A percentile compares a stretch with the other conserved stretches of the same genome.
phyloP scores from a whole-genome alignment of 2,888 invertebrate genomes.

The Ariolimax columbianus region DNA sequence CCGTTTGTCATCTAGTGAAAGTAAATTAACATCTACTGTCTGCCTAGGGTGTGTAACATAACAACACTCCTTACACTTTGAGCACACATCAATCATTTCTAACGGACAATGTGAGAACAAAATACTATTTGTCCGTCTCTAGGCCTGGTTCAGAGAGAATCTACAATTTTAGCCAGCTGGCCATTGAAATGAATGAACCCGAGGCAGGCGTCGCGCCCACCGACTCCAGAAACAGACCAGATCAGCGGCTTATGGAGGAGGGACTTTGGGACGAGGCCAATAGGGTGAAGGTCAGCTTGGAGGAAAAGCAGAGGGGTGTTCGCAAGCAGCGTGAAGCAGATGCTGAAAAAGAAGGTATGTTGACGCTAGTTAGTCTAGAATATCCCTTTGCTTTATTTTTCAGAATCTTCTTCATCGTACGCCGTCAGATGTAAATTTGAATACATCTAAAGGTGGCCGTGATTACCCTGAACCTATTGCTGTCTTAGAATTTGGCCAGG shows the following conservation, averaged over 20 bases:
- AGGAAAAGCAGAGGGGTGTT: conserved; percentile 94
- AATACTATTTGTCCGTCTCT: background rate
- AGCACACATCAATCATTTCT: too few species aligned
- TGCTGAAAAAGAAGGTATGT: conserved; percentile 69
- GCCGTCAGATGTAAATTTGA: too few species aligned
- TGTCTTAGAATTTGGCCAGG: too few species aligned
- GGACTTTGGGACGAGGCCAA: conserved; percentile 82
- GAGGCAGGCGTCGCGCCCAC: conserved; percentile 96
- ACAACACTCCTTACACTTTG: too few species aligned
- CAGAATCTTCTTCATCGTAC: too few species aligned
- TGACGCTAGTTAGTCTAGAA: conserved; percentile 63
- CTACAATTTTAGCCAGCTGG: conserved; percentile 96
- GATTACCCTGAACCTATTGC: too few species aligned
- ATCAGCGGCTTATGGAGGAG: conserved; percentile 93
- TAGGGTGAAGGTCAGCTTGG: conserved; percentile 90
- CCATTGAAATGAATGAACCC: conserved; percentile 96
- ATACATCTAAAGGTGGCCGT: too few species aligned
- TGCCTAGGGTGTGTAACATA: too few species aligned
- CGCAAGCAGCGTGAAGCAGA: conserved; percentile 87
- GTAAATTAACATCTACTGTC: too few species aligned
- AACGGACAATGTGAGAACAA: background rate
- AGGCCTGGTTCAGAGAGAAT: conserved; percentile 85
- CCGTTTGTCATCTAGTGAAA: too few species aligned
- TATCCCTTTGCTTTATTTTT: background rate
- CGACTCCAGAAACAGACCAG: conserved; percentile 93